Conservation (phyloP, 1,140 invertebrate genomes). For the Mactra quadrangularis region DNA sequence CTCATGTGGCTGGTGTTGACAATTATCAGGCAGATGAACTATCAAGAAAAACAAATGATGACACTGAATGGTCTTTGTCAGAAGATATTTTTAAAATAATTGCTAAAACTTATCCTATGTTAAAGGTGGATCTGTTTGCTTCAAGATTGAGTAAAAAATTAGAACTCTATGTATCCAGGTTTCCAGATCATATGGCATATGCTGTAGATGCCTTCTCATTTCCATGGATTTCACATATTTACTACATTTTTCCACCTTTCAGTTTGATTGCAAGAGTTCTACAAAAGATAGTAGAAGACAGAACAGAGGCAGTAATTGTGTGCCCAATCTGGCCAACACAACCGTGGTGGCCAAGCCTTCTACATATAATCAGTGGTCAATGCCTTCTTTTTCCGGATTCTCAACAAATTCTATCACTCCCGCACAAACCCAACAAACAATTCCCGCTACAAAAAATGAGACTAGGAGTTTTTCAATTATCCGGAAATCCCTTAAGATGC, state of each 20-base stretch:
- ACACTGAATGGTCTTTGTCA: not conserved
- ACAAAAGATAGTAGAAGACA: slow-evolving; percentile 28
- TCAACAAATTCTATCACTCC: not conserved
- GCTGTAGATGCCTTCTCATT: slow-evolving; percentile 50
- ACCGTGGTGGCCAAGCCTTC: slow-evolving; percentile 30
- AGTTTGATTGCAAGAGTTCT: slow-evolving; percentile 29
- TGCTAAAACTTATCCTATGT: not conserved
- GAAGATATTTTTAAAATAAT: not conserved
- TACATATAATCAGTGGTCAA: not conserved
- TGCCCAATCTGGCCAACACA: slow-evolving; percentile 59
- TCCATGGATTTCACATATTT: slow-evolving; percentile 3
- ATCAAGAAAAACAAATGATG: slow-evolving; percentile 17
- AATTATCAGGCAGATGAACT: slow-evolving; percentile 7
- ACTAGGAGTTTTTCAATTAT: not conserved
- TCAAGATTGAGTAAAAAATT: slow-evolving; percentile 46
- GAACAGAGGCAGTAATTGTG: slow-evolving; percentile 32
- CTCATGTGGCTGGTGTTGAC: slow-evolving; percentile 2
- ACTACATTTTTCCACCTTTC: slow-evolving; percentile 61
- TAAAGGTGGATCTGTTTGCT: slow-evolving; percentile 50
- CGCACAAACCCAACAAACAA: slow-evolving; percentile 7
- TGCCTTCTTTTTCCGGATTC: not conserved
- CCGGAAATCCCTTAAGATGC: not conserved
- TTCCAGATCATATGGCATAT: slow-evolving; percentile 32
- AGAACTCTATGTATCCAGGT: slow-evolving; percentile 20
- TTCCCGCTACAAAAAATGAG: not conserved